Conservation (phyloP, 2,113 vertebrate species). For the Neodontobutis hainanensis region DNA sequence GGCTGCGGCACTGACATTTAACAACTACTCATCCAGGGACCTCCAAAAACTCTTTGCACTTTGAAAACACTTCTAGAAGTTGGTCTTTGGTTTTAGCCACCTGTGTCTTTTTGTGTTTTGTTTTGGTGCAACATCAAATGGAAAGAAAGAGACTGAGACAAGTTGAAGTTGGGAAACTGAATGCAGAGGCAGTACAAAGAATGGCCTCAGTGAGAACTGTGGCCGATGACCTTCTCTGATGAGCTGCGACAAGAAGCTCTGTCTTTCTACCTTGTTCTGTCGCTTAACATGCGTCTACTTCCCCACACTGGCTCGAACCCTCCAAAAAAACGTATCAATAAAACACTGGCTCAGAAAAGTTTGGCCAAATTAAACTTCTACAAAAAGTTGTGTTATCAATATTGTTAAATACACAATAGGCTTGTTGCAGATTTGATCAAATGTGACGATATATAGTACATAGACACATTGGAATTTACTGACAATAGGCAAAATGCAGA, state of each 20-base stretch:
- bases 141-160: constrained; percentile 4
- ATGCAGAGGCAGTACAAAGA: constrained; percentile 6
- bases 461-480: too few species aligned
- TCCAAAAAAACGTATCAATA: neutral
- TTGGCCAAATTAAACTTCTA: too few species aligned
- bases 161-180: constrained; percentile 8
- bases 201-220: constrained; percentile 23
- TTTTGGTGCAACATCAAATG: constrained; percentile 27
- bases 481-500: too few species aligned
- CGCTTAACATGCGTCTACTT: constrained; percentile 26
- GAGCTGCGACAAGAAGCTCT: constrained; percentile 22
- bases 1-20: constrained; percentile 38
- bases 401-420: too few species aligned
- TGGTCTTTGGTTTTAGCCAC: constrained; percentile 34
- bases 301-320: constrained; percentile 17
- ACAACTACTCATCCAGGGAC: constrained; percentile 38
- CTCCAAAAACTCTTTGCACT: constrained; percentile 22
- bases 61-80: constrained; percentile 22
- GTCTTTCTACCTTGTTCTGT: constrained; percentile 24
- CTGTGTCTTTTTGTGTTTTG: constrained; percentile 10
- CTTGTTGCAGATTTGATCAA: too few species aligned
- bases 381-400: too few species aligned
- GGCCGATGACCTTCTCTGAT: constrained; percentile 55
- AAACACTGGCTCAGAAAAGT: neutral
- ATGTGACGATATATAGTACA: too few species aligned